Conservation (phyloP, 2,797 vertebrate species). For the Trematocara caparti region DNA sequence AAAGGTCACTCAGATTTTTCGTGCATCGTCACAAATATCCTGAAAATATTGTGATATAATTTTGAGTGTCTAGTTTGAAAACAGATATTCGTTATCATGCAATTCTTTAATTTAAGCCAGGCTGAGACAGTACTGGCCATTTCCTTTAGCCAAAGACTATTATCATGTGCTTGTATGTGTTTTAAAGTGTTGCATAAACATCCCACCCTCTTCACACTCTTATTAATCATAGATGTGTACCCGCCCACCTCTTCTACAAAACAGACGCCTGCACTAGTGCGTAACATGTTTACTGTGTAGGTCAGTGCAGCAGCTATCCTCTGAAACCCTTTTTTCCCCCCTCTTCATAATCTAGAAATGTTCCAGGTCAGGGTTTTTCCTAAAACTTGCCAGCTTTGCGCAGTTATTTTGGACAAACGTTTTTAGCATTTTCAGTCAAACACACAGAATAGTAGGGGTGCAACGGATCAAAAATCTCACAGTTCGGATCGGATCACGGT, state of each 20-base stretch:
- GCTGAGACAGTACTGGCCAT: background rate
- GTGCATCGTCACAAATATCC: fast-evolving
- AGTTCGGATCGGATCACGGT: no score
- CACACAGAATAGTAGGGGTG: background rate
- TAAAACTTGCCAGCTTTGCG: background rate
- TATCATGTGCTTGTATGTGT: background rate
- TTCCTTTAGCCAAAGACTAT: background rate
- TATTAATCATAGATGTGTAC: background rate
- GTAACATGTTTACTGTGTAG: background rate
- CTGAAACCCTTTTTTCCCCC: background rate
- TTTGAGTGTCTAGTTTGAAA: background rate
- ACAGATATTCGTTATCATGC: background rate
- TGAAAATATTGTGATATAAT: background rate
- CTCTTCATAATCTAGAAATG: background rate
- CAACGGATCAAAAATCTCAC: no score
- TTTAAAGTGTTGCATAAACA: conserved; percentile 22
- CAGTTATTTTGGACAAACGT: background rate
- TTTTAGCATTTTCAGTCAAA: background rate
- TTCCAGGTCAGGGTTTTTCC: background rate
- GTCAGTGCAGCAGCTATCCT: background rate
- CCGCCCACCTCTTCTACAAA: background rate
- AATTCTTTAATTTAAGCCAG: background rate
- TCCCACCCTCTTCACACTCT: background rate
- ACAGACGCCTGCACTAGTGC: background rate
- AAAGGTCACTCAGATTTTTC: background rate